These are phyloP conservation scores for Zaprionus gabonicus DNA, from an alignment of 1,140 invertebrate genomes.

Conservation along the genomic window DNA sequence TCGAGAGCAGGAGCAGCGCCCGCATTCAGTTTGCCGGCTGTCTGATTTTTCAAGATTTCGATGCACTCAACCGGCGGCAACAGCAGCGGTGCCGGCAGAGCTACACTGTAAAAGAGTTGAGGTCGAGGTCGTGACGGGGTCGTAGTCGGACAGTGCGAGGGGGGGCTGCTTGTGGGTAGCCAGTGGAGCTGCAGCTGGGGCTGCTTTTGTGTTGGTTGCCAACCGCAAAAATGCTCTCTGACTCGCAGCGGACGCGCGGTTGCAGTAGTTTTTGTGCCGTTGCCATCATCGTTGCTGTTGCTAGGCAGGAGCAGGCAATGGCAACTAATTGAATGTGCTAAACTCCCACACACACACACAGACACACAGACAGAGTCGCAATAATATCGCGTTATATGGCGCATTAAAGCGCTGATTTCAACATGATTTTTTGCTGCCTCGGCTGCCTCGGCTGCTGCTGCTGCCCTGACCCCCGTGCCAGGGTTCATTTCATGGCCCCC, in stretches of 20 bases:
- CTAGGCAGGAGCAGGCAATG: constrained; percentile 48
- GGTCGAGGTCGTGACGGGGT: constrained; percentile 61
- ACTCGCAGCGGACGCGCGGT: constrained; percentile 12
- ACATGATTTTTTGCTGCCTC: constrained; percentile 21
- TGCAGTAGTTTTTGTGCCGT: constrained; percentile 30
- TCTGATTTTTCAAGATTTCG: constrained; percentile 68
- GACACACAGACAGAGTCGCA: constrained; percentile 12
- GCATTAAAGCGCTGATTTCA: constrained; percentile 74
- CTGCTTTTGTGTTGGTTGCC: constrained; percentile 57
- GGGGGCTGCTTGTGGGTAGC: too few species aligned
- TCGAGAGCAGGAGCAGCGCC: neutral
- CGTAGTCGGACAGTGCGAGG: neutral
- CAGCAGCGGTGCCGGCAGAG: constrained; percentile 12
- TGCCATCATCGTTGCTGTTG: constrained; percentile 32
- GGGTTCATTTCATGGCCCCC: constrained; percentile 39
- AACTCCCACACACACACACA: constrained; percentile 40
- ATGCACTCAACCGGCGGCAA: constrained; percentile 40
- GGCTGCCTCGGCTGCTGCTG: neutral
- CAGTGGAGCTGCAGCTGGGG: neutral
- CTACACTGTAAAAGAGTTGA: constrained; percentile 38
- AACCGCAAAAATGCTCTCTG: constrained; percentile 67
- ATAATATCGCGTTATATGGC: constrained; percentile 67
- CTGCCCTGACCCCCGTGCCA: constrained; percentile 20
- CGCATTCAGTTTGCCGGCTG: constrained; percentile 66
- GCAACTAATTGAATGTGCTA: constrained; percentile 80